A percentile compares a stretch with the other conserved stretches of the same genome.
Conservation (phyloP, 2,888 invertebrate genomes). For the Scelioninae gen. 1 region DNA sequence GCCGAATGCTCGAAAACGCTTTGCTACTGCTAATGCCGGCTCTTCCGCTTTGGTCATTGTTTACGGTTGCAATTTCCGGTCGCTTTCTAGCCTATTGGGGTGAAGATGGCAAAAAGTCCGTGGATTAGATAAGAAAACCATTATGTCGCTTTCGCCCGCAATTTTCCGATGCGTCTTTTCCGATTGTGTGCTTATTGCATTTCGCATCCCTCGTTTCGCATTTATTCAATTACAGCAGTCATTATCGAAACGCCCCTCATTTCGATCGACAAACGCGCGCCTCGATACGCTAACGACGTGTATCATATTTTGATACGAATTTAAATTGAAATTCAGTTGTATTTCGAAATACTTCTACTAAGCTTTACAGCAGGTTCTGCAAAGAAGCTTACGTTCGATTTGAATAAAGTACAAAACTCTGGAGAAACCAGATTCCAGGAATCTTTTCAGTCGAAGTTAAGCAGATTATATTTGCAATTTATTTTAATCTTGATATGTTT, state of each 20-base stretch:
- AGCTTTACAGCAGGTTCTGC: constrained; percentile 30
- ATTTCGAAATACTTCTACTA: constrained; percentile 18
- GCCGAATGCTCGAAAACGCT: constrained; percentile 32
- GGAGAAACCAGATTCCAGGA: constrained; percentile 36
- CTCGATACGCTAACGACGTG: constrained; percentile 1
- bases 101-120: not conserved
- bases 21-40: constrained; percentile 32
- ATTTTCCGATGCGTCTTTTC: not conserved
- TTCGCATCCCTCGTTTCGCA: too few relatives aligned
- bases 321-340: constrained; percentile 27
- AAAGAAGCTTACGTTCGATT: constrained; percentile 55
- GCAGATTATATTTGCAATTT: constrained; percentile 54
- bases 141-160: not conserved
- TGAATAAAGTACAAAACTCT: constrained; percentile 39
- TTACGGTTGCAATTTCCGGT: constrained; percentile 51
- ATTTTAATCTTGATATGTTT: constrained; percentile 30
- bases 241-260: not conserved
- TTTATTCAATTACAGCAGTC: too few relatives aligned
- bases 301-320: constrained; percentile 32
- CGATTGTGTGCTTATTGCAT: not conserved
- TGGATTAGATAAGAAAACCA: constrained; percentile 17
- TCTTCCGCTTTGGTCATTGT: constrained; percentile 44
- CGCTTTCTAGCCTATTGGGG: constrained; percentile 13
- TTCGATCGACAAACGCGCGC: not conserved
- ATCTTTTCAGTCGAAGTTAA: constrained; percentile 37